These are phyloP conservation scores for Venustoraphidia nigricollis DNA, from an alignment of 2,888 invertebrate species.

Conservation along the genomic window DNA sequence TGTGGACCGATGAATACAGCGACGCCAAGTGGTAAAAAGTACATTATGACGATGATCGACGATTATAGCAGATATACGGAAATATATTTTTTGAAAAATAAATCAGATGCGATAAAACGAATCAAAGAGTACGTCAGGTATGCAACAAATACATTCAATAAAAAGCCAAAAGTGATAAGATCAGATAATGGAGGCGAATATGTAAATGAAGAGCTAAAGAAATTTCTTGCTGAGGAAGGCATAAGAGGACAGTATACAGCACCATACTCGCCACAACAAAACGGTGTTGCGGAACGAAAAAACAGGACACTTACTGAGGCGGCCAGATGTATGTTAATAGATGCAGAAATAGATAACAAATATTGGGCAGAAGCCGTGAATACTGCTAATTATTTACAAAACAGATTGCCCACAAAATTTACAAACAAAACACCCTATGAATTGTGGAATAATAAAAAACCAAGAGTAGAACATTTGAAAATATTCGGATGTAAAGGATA, in stretches of 20 bases:
- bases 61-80: neutral
- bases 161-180: neutral
- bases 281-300: constrained; percentile 23
- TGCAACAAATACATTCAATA: no score
- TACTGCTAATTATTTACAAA: constrained; percentile 8
- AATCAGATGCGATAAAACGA: neutral
- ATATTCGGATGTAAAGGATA: constrained; percentile 9
- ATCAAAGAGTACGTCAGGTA: no score
- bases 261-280: constrained; percentile 22
- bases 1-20: constrained; percentile 14
- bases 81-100: neutral
- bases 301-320: constrained; percentile 13
- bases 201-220: constrained; percentile 17
- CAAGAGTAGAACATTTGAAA: constrained; percentile 6
- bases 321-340: constrained; percentile 7
- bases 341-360: constrained; percentile 4
- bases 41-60: constrained; percentile 6
- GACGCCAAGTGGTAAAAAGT: constrained; percentile 11
- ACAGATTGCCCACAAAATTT: constrained; percentile 1
- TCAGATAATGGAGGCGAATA: constrained; percentile 20
- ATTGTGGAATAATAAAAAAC: constrained; percentile 7
- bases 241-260: constrained; percentile 21
- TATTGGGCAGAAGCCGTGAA: constrained; percentile 10
- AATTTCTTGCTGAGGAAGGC: constrained; percentile 17
- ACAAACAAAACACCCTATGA: constrained; percentile 8